Conservation (phyloP, 92 coral and sea anemone genomes). For the Paragorgia papillata region DNA sequence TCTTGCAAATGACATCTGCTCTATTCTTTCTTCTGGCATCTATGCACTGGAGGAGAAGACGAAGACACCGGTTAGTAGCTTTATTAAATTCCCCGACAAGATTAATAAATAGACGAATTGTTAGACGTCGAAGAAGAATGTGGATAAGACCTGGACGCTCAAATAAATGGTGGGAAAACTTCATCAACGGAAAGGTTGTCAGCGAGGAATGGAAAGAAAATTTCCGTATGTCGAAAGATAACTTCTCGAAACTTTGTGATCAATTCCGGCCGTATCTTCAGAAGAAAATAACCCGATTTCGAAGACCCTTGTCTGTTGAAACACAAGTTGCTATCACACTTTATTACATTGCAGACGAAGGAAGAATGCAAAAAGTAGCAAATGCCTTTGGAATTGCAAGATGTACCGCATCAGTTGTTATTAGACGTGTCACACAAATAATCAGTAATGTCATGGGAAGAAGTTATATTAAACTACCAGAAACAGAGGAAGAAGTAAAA, state of each 20-base stretch:
- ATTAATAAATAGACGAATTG: too few species aligned
- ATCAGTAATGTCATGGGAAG: conserved; percentile 50
- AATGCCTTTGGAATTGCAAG: conserved; percentile 50
- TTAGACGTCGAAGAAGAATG: neutral
- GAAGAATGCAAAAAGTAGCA: conserved; percentile 55
- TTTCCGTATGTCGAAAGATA: conserved; percentile 36
- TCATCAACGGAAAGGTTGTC: conserved; percentile 27
- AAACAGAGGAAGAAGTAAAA: conserved; percentile 47
- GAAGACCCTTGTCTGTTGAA: conserved; percentile 5
- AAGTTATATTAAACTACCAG: conserved; percentile 40
- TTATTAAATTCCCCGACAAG: neutral
- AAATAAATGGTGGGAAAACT: too few species aligned
- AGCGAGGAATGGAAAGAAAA: conserved; percentile 47
- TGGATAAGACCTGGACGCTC: too few species aligned
- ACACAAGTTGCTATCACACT: conserved; percentile 44
- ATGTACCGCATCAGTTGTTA: conserved; percentile 25
- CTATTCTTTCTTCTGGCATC: neutral
- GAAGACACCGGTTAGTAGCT: neutral
- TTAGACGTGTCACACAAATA: conserved; percentile 40
- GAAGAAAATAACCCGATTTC: neutral
- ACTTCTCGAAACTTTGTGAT: conserved; percentile 33
- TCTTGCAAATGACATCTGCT: conserved; percentile 13
- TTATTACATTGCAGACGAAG: conserved; percentile 46
- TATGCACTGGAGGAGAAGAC: conserved; percentile 9
- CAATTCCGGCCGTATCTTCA: conserved; percentile 29